Conservation (phyloP, 2,797 vertebrate species). For the Leptatherina wallacei region DNA sequence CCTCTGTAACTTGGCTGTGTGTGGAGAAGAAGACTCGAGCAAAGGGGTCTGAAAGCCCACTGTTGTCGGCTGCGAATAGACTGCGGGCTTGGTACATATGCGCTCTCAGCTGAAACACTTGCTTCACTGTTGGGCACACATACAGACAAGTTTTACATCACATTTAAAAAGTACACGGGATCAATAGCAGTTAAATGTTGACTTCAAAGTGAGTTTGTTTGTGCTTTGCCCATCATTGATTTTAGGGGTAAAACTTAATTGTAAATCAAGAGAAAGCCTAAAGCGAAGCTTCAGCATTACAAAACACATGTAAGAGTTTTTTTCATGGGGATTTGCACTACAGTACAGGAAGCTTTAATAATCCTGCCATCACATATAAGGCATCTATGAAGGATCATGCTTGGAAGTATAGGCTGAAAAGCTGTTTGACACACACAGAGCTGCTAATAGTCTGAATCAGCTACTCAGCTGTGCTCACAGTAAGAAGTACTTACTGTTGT, state of each 20-base stretch:
- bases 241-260: constrained; percentile 12
- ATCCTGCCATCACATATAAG: background rate
- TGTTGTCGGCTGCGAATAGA: constrained; percentile 94
- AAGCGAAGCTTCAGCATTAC: background rate
- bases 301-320: background rate
- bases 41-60: constrained; percentile 95
- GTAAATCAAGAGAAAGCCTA: background rate
- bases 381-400: constrained; percentile 8
- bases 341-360: background rate
- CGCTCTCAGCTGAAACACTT: constrained; percentile 94
- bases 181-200: constrained; percentile 19
- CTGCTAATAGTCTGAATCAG: constrained; percentile 1
- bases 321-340: background rate
- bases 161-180: background rate
- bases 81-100: constrained; percentile 99
- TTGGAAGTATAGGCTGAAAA: background rate
- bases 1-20: constrained; percentile 97
- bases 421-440: constrained; percentile 12
- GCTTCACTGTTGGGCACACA: constrained; percentile 87
- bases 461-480: constrained; percentile 2
- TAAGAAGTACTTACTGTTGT: constrained; percentile 89
- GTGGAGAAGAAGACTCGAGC: constrained; percentile 97
- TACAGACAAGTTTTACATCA: background rate
- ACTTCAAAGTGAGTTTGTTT: background rate
- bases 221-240: constrained; percentile 18